Percentiles rank a stretch among this genome's conserved stretches.
Evolutionary conservation across 2,888 invertebrate genomes (phyloP).

Genomic region (Proisotoma minuta): DNA sequence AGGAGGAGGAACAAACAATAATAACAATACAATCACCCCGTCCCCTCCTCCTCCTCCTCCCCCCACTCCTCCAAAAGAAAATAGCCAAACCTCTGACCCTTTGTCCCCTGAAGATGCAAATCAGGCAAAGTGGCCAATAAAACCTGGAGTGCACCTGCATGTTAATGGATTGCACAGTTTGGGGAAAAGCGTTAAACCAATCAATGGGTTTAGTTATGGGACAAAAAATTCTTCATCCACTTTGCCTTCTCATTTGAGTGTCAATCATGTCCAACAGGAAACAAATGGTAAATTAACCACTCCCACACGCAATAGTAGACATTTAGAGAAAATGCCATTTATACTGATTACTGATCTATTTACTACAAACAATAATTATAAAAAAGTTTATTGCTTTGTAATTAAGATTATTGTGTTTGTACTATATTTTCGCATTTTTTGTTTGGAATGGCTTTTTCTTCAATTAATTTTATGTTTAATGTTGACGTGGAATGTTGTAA

Average conservation of each 20-base stretch:
- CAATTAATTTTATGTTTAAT: no score
- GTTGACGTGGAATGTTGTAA: no score
- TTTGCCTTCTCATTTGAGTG: conserved; percentile 22
- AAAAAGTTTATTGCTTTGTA: no score
- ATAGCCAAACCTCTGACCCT: not conserved
- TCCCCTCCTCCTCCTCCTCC: not conserved
- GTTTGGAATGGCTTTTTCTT: not conserved
- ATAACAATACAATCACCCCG: not conserved
- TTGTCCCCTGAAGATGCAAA: conserved; percentile 7
- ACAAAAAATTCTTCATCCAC: conserved; percentile 43
- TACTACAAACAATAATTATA: no score
- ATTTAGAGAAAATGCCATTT: no score
- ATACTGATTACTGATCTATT: no score
- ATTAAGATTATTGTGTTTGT: no score
- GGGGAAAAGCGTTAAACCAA: conserved; percentile 47
- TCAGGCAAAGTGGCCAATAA: conserved; percentile 73
- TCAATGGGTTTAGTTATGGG: conserved; percentile 48
- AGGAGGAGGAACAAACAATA: conserved; percentile 7
- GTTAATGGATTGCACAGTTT: conserved; percentile 75
- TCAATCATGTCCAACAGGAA: not conserved
- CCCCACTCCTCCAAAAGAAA: not conserved
- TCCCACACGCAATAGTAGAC: no score
- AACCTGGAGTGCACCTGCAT: conserved; percentile 82
- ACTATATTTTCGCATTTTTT: not conserved
- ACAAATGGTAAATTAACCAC: conserved; percentile 39